Base-by-base conservation (phyloP, 2,797 vertebrate species). In the Ptychobarbus kaznakovi region DNA sequence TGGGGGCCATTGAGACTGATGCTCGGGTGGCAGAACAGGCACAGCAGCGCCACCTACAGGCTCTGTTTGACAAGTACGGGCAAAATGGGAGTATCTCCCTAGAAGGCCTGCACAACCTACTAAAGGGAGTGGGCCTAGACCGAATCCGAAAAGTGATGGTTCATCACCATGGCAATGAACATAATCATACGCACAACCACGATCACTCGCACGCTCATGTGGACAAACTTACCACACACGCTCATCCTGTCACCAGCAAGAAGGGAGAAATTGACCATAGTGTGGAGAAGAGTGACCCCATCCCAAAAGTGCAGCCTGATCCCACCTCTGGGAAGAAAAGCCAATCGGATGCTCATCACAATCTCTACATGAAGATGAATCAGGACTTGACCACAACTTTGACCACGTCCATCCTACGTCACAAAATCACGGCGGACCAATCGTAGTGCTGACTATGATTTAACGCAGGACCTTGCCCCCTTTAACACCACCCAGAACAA, bases 41-140 rank as follows among this genome's bases (percentile, higher is more conserved):
- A 80, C 97, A 94, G 89, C 95, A 92, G 46, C 93, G 92, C 28
- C 96, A 99, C 89, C 95, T 99, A 85, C 96, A 96, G 85, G 96
- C 96, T 10, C 95, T 99, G 28, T 99, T 99, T 88, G 92, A 93
- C 92, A 96, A 96, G 89, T 99, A 96, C 0, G 98, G 98, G 32
- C 96, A 99, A 81, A 99, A 99, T 16, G 97, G 97, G 74, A 96
- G 94, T 87, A 95, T 99, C 86, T 97, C 97, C 0, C 78, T 98
- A 86, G 94, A 94, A 40, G 97, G 97, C 0, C 94, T 99, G 11
- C 95, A 92, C 90, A 96, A 95, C 22, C 93, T 99, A 40, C 89
- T 99, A 2, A 93, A 94, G 76, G 97, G 92, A 15, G 95, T 99
- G 77, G 97, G 97, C 0, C 90, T 98, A 83, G 96, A 96, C 91